Conservation (phyloP, 2,888 invertebrate species). For the Eurytoma californica region DNA sequence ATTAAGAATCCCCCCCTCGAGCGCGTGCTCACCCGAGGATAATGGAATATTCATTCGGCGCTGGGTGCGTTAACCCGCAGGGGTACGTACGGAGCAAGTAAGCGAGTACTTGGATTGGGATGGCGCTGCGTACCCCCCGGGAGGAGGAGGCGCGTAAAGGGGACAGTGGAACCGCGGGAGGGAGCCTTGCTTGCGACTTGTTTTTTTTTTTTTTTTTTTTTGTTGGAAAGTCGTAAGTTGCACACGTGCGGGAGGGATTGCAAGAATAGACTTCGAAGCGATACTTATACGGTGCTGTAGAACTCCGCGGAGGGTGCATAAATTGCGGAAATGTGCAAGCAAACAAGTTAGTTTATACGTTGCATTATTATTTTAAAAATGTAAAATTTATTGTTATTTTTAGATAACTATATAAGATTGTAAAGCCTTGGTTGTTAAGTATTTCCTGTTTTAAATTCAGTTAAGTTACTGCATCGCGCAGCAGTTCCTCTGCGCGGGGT, state of each 20-base stretch:
- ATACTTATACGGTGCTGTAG: too few relatives aligned
- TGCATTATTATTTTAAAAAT: too few relatives aligned
- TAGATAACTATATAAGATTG: too few relatives aligned
- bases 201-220: not conserved
- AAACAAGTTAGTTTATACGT: too few relatives aligned
- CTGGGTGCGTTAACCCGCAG: constrained; percentile 22
- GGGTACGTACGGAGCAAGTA: not conserved
- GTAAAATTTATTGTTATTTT: too few relatives aligned
- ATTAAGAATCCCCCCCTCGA: constrained; percentile 39
- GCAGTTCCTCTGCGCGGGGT: not conserved
- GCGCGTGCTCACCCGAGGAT: constrained; percentile 5
- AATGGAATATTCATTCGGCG: constrained; percentile 41
- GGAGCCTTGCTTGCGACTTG: not conserved
- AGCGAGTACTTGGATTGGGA: not conserved
- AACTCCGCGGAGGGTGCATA: too few relatives aligned
- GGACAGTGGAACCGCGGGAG: not conserved
- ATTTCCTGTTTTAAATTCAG: too few relatives aligned
- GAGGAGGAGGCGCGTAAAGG: not conserved
- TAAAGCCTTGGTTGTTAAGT: too few relatives aligned
- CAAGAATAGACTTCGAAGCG: too few relatives aligned
- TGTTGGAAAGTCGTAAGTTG: not conserved
- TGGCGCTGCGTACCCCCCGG: not conserved
- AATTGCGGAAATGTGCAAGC: too few relatives aligned
- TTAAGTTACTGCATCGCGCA: too few relatives aligned
- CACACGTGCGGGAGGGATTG: too few relatives aligned